Evolutionary conservation across 2,888 invertebrate species (phyloP).

Genomic region (Andrena dorsata): DNA sequence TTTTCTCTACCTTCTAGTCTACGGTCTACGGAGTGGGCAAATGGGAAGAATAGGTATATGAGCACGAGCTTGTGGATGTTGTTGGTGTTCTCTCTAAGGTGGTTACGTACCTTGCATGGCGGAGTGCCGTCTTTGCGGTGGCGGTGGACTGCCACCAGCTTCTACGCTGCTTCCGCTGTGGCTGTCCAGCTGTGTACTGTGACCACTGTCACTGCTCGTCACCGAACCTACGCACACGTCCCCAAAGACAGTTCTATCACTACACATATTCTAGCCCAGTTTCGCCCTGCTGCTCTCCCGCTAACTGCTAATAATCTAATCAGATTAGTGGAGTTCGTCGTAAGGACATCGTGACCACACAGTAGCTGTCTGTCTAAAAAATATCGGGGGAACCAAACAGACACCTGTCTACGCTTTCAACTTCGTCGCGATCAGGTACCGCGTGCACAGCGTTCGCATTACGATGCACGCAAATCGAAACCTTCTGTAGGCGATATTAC

Average conservation of each 20-base stretch:
- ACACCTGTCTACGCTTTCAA: conserved; percentile 4
- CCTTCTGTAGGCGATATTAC: conserved; percentile 46
- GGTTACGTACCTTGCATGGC: conserved; percentile 86
- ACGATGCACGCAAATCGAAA: conserved; percentile 44
- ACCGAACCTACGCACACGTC: conserved; percentile 89
- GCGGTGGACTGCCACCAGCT: conserved; percentile 86
- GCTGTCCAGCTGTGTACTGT: conserved; percentile 91
- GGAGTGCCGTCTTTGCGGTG: conserved; percentile 86
- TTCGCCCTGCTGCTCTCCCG: conserved; percentile 58
- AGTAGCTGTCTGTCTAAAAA: background rate
- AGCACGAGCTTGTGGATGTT: conserved; percentile 63
- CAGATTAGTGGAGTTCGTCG: conserved; percentile 31
- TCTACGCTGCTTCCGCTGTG: conserved; percentile 88
- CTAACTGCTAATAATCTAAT: conserved; percentile 62
- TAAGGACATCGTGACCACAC: conserved; percentile 15
- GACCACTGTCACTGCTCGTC: conserved; percentile 96
- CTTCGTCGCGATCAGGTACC: conserved; percentile 16
- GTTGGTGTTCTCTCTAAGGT: conserved; percentile 32
- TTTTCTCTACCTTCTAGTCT: conserved; percentile 63
- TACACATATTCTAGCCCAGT: conserved; percentile 76
- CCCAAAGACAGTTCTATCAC: conserved; percentile 83
- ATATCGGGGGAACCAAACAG: background rate
- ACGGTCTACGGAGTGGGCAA: conserved; percentile 67
- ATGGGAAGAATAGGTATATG: conserved; percentile 52
- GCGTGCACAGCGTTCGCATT: conserved; percentile 51